A percentile compares a stretch with the other conserved stretches of the same genome.
Conservation (phyloP, 1,140 invertebrate species). For the Aethina tumida region DNA sequence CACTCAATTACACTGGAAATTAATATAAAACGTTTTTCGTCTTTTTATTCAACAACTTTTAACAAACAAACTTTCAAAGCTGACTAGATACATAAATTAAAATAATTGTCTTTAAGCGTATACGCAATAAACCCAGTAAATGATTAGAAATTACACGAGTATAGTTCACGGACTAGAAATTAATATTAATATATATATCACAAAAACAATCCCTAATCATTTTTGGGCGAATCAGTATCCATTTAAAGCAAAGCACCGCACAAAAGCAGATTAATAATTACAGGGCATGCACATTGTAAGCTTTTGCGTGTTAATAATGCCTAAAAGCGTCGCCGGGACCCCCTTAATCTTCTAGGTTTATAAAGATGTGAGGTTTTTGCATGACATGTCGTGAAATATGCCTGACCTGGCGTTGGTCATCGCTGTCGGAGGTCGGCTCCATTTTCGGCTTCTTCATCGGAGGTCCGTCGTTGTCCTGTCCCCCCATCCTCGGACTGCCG, state of each 20-base stretch:
- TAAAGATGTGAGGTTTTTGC: conserved; percentile 20
- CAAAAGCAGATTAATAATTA: background rate
- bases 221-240: too few relatives aligned
- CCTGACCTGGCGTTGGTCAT: conserved; percentile 42
- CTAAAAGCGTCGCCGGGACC: background rate
- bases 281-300: background rate
- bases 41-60: too few relatives aligned
- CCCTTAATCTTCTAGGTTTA: conserved; percentile 29
- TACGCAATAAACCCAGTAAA: too few relatives aligned
- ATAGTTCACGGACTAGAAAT: too few relatives aligned
- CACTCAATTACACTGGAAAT: too few relatives aligned
- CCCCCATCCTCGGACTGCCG: conserved; percentile 17
- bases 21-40: conserved; percentile 1
- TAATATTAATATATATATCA: too few relatives aligned
- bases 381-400: conserved; percentile 22
- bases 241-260: background rate
- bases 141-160: too few relatives aligned
- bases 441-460: conserved; percentile 34
- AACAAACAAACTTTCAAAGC: too few relatives aligned
- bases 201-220: too few relatives aligned
- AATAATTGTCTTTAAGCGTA: conserved; percentile 16
- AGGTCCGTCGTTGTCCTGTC: conserved; percentile 30
- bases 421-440: conserved; percentile 37
- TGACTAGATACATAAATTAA: conserved; percentile 3
- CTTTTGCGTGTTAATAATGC: background rate